Conservation (phyloP, 2,113 vertebrate genomes). For the Nymphicus hollandicus region DNA sequence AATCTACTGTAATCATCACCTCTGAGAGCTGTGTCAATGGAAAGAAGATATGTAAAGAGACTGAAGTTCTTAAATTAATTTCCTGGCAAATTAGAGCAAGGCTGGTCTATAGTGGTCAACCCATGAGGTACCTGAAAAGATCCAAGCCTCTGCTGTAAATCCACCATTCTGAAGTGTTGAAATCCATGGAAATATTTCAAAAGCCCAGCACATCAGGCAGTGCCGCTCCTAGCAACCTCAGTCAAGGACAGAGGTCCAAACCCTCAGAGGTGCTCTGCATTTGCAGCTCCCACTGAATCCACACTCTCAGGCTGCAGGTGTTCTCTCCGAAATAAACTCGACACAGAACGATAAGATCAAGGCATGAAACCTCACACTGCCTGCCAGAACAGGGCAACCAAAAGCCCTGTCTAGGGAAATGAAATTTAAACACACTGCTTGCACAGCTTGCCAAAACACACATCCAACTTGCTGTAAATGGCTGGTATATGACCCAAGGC, state of each 20-base stretch:
- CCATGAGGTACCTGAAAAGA: not conserved
- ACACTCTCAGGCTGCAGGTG: too few species aligned
- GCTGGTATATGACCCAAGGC: too few species aligned
- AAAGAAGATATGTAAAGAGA: not conserved
- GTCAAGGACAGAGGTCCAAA: not conserved
- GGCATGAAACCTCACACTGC: too few species aligned
- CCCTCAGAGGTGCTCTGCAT: not conserved
- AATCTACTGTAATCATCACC: not conserved
- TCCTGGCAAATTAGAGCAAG: not conserved
- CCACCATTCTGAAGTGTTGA: not conserved
- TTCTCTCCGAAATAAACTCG: too few species aligned
- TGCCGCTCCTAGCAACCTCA: not conserved
- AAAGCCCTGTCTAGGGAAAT: too few species aligned
- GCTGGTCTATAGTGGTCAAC: rapidly evolving
- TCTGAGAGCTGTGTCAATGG: not conserved
- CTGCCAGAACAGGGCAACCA: too few species aligned
- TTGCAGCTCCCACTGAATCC: too few species aligned
- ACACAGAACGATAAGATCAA: too few species aligned
- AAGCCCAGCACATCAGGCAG: not conserved
- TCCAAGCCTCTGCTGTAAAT: not conserved
- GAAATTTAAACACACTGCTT: too few species aligned
- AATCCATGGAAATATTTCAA: not conserved
- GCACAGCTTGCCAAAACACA: too few species aligned
- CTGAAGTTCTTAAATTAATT: not conserved
- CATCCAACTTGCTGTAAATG: too few species aligned